A percentile compares a stretch with the other conserved stretches of the same genome.
Conservation (phyloP, 2,797 vertebrate species). For the Linurgus olivaceus region DNA sequence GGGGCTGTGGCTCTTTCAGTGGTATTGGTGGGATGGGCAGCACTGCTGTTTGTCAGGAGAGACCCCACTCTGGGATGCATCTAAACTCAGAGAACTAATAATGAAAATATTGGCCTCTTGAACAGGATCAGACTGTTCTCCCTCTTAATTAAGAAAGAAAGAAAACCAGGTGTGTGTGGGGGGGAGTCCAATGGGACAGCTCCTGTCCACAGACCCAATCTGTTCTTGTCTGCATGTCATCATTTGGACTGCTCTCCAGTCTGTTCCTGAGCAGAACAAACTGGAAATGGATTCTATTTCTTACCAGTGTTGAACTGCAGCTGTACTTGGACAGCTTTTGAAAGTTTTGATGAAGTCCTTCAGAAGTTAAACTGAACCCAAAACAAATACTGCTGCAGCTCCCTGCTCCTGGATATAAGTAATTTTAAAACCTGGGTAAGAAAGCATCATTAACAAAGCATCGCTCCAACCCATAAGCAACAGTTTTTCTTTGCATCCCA, state of each 20-base stretch:
- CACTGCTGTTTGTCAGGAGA: not conserved
- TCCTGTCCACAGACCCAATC: not conserved
- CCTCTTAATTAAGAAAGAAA: not conserved
- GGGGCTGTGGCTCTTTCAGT: not conserved
- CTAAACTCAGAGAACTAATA: not conserved
- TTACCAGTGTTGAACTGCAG: not conserved
- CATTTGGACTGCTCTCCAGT: not conserved
- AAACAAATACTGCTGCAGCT: not conserved
- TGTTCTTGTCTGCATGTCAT: not conserved
- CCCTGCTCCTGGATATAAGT: not conserved
- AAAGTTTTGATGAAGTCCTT: not conserved
- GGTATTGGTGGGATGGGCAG: not conserved
- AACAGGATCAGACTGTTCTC: not conserved
- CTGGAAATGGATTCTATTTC: not conserved
- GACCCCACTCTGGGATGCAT: not conserved
- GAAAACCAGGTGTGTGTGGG: fast-evolving
- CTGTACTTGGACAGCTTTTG: not conserved
- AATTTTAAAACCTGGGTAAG: not conserved
- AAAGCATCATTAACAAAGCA: not conserved
- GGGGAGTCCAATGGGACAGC: fast-evolving
- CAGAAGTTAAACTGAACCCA: not conserved
- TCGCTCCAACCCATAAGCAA: not conserved
- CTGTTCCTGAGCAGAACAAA: not conserved
- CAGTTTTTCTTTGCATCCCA: not conserved
- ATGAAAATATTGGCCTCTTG: not conserved